These are phyloP conservation scores for Podarcis muralis DNA, from an alignment of 2,113 vertebrate genomes.

Conservation along the genomic window DNA sequence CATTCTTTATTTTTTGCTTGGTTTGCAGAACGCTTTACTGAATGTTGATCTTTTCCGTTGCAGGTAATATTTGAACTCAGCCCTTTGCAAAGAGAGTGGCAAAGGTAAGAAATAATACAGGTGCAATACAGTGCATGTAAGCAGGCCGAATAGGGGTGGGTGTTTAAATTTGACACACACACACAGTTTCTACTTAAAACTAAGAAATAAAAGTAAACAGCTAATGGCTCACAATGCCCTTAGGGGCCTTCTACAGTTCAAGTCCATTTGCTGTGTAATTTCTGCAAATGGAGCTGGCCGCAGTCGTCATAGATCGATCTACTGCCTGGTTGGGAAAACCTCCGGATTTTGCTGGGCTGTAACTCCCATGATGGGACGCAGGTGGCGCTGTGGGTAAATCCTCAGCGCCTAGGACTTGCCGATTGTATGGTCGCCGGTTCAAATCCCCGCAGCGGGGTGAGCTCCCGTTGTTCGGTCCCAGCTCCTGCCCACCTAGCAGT, in stretches of 20 bases:
- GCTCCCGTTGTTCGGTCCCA: too few species aligned
- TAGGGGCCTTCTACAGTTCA: neutral
- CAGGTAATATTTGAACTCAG: conserved; percentile 94
- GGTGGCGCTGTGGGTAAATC: too few species aligned
- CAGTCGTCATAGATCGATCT: neutral
- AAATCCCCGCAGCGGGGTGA: too few species aligned
- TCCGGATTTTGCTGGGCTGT: too few species aligned
- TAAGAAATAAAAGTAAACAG: neutral
- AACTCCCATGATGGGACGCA: too few species aligned
- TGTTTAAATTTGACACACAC: conserved; percentile 4
- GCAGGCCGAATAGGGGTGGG: neutral
- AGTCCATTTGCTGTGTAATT: neutral
- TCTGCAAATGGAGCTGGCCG: neutral
- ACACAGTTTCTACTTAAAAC: neutral
- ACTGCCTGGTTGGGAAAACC: too few species aligned
- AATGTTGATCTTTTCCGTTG: conserved; percentile 51
- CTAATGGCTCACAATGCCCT: neutral
- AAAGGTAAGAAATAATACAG: conserved; percentile 82
- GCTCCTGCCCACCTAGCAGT: too few species aligned
- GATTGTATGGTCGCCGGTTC: too few species aligned
- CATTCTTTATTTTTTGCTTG: too few species aligned
- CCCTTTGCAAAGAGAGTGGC: conserved; percentile 90
- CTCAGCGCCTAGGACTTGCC: too few species aligned
- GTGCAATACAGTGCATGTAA: neutral
- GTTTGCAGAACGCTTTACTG: too few species aligned